These are phyloP conservation scores for Vidua macroura DNA, from an alignment of 2,113 vertebrate genomes.

Conservation along the genomic window DNA sequence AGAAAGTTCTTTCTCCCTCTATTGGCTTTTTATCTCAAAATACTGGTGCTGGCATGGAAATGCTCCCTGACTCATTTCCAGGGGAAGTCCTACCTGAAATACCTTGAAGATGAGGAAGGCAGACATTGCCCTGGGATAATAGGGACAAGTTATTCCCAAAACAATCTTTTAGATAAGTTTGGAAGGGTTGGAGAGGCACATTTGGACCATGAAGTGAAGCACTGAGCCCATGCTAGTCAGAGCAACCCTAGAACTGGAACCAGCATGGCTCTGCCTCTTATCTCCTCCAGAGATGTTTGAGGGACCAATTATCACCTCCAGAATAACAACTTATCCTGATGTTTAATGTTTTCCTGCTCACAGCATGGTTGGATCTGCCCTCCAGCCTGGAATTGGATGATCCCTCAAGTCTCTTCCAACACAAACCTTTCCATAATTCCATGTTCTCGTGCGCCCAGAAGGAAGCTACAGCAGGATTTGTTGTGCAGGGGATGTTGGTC, in stretches of 20 bases:
- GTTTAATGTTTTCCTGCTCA: background rate
- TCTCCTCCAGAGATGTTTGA: no score
- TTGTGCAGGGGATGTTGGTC: background rate
- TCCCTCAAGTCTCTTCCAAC: background rate
- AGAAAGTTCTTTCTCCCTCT: background rate
- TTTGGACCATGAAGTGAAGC: background rate
- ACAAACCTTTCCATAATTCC: background rate
- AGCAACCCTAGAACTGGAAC: background rate
- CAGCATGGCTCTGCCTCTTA: background rate
- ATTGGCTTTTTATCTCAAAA: background rate
- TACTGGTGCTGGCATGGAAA: background rate
- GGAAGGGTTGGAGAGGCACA: background rate
- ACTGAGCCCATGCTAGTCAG: background rate
- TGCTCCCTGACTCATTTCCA: background rate
- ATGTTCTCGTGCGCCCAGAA: fast-evolving
- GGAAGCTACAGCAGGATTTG: background rate
- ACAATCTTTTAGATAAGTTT: no score
- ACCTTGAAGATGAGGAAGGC: background rate
- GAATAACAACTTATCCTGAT: fast-evolving
- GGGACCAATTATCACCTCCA: background rate
- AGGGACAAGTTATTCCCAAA: background rate
- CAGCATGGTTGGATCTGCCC: background rate
- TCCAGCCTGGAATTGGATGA: background rate
- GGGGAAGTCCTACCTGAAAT: background rate
- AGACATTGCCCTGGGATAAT: background rate